Percentiles rank a stretch among this genome's conserved stretches.
phyloP scores from a whole-genome alignment of 2,113 vertebrate genomes.

The Oceanodroma tethys region DNA sequence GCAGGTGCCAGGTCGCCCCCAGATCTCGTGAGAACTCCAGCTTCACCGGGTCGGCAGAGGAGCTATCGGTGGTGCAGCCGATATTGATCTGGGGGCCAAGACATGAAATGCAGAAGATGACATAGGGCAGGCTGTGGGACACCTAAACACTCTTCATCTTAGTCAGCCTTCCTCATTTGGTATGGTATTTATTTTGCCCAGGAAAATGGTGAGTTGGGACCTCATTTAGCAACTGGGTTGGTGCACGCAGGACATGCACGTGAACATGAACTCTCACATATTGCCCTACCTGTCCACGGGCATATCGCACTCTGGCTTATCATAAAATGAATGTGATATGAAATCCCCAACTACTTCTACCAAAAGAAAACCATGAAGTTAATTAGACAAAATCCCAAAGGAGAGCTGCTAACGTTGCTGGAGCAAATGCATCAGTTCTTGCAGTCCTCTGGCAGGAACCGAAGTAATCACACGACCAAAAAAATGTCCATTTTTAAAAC shows the following conservation, averaged over 20 bases:
- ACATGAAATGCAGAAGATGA: background rate
- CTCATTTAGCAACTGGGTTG: background rate
- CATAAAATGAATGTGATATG: background rate
- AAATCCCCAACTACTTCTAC: background rate
- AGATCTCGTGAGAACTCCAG: slow-evolving; percentile 95
- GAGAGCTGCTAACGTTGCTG: background rate
- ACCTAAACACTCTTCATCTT: background rate
- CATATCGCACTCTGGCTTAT: background rate
- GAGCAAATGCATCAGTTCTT: background rate
- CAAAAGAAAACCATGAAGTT: background rate
- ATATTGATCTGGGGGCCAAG: slow-evolving; percentile 85
- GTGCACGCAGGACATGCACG: background rate
- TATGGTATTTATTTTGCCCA: background rate
- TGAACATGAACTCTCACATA: background rate
- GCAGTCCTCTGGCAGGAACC: background rate
- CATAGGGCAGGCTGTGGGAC: background rate
- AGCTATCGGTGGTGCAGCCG: slow-evolving; percentile 92
- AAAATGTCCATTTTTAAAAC: background rate
- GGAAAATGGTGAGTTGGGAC: background rate
- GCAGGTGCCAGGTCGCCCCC: slow-evolving; percentile 93
- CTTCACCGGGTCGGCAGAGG: slow-evolving; percentile 84
- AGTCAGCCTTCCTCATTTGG: background rate
- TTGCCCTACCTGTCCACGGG: background rate
- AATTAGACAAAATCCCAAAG: background rate
- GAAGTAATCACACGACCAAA: background rate